Evolutionary conservation across 2,797 vertebrate species (phyloP).

Genomic region (Premnoplex brunnescens): DNA sequence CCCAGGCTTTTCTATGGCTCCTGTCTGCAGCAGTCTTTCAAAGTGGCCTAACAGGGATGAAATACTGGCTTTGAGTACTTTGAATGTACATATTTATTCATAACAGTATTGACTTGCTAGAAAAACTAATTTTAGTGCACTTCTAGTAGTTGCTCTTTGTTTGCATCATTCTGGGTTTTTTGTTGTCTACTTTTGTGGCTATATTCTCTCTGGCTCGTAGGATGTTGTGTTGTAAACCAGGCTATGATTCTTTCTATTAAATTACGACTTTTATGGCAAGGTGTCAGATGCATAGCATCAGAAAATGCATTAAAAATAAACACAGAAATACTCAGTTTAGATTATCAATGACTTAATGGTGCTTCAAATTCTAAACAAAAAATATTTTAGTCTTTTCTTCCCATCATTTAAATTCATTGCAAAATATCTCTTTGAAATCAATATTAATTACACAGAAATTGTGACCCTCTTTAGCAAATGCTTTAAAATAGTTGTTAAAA

Average conservation of each 20-base stretch:
- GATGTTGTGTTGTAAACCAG: neutral
- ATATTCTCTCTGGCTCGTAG: neutral
- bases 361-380: neutral
- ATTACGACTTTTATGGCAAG: neutral
- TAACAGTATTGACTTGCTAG: neutral
- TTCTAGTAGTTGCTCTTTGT: neutral
- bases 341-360: neutral
- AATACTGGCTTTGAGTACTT: neutral
- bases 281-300: neutral
- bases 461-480: conserved; percentile 51
- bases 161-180: neutral
- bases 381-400: neutral
- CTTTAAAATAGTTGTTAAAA: conserved; percentile 65
- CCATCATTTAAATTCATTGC: conserved; percentile 11
- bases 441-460: conserved; percentile 55
- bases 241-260: neutral
- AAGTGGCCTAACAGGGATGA: neutral
- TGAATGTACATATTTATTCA: neutral
- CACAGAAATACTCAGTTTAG: neutral
- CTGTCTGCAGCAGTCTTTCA: neutral
- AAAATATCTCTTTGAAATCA: conserved; percentile 46
- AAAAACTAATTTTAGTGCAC: neutral
- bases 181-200: neutral
- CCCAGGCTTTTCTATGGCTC: neutral
- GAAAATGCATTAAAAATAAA: neutral